Percentiles rank a stretch among this genome's conserved stretches.
Conservation (phyloP, 1,140 invertebrate genomes). For the Drosophila seguyi region DNA sequence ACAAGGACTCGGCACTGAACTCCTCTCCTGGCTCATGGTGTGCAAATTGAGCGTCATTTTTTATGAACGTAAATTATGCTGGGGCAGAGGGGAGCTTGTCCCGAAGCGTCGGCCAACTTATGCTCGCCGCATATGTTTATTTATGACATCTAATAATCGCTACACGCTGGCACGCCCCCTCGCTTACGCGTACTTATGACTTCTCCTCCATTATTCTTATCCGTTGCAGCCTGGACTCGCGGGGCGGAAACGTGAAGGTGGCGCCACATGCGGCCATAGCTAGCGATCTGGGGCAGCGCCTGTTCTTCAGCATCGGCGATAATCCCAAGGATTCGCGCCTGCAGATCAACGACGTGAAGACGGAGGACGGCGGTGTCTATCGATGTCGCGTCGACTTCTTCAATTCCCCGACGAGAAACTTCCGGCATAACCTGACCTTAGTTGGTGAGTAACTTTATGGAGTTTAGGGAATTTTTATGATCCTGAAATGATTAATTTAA, state of each 20-base stretch:
- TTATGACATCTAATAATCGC: slow-evolving; percentile 80
- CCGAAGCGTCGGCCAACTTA: slow-evolving; percentile 49
- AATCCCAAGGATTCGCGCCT: slow-evolving; percentile 89
- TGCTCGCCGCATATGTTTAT: slow-evolving; percentile 79
- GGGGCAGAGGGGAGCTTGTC: slow-evolving; percentile 16
- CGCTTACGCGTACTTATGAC: slow-evolving; percentile 54
- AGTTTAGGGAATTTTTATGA: not conserved
- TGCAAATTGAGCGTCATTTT: slow-evolving; percentile 77
- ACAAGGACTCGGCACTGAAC: slow-evolving; percentile 31
- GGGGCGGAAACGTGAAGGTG: slow-evolving; percentile 87
- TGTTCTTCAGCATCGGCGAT: slow-evolving; percentile 91
- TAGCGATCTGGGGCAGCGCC: slow-evolving; percentile 90
- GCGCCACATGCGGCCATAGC: slow-evolving; percentile 91
- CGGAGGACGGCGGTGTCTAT: slow-evolving; percentile 92
- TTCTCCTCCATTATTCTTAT: slow-evolving; percentile 61
- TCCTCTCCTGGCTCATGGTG: slow-evolving; percentile 51
- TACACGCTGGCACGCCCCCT: slow-evolving; percentile 56
- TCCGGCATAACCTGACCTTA: slow-evolving; percentile 92
- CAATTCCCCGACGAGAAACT: slow-evolving; percentile 93
- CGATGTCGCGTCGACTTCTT: slow-evolving; percentile 94
- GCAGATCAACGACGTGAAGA: slow-evolving; percentile 90
- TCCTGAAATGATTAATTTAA: not conserved
- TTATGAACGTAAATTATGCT: slow-evolving; percentile 78
- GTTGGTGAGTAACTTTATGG: slow-evolving; percentile 89
- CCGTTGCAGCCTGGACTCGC: slow-evolving; percentile 89